Base-by-base conservation (phyloP, 2,888 invertebrate species). In the Eumacrocentrus americanus region DNA sequence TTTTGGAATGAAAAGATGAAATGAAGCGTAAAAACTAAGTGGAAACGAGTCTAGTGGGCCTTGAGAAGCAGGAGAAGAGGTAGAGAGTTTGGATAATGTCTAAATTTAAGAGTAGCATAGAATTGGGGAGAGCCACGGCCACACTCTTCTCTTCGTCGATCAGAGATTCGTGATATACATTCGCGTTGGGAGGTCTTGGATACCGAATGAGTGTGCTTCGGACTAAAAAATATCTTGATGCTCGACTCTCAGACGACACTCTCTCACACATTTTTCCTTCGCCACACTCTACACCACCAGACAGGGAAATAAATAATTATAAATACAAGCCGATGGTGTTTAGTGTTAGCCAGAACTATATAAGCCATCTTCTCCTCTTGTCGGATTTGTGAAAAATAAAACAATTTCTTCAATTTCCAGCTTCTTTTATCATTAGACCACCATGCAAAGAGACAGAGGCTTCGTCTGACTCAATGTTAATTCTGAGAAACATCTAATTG, bases 41-140 rank as follows among this genome's bases (percentile, higher is more conserved):
- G 61, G 44, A 40, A 52, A 56, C 55, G 53, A 56, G 25, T 54
- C 12, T 44, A 54, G 44, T 35, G 35, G 44, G 29, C 34, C 29
- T 54, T 42, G 18, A 44, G 44, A 35, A 44, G 29, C 20, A 65
- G 46, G 60, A 57, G 53, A 35, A 59, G 61, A 62, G 56, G 18
- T 50, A 62, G 60, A 62, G 57, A 61, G 59, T 67, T 65, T 66
- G 65, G 68, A 68, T 70, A 69, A 69, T 68, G 69, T 75, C 74
- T 74, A 76, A 72, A 75, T 75, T 76, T 75, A 74, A 74, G 72
- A 73, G 73, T 70, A 66, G 67, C 64, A 70, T 65, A 65, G 65
- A 66, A 64, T 63, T 60, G 61, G 58, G 57, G 61, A 46, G 55
- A 65, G 63, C 59, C 40, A 40, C 29, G 16, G 52, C 48, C 34